phyloP scores from a whole-genome alignment of 2,888 invertebrate genomes.

The Chymomyza fuscimana region DNA sequence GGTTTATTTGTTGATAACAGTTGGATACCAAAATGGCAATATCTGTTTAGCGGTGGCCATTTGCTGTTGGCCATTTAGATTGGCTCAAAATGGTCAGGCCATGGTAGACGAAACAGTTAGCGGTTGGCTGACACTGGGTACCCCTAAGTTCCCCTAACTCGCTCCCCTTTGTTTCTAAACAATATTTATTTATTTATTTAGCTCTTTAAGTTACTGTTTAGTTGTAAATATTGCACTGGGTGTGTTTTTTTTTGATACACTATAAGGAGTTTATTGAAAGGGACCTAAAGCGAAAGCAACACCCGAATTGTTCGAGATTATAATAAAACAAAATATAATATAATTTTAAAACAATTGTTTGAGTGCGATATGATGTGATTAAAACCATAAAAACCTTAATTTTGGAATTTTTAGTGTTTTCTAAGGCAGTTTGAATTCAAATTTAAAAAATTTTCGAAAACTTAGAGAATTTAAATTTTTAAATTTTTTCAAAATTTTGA shows the following conservation, averaged over 20 bases:
- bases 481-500: no score
- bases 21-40: constrained; percentile 47
- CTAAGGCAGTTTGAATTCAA: no score
- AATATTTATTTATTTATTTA: not conserved
- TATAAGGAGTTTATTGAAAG: no score
- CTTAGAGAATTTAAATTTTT: no score
- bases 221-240: not conserved
- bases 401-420: no score
- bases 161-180: not conserved
- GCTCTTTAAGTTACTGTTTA: not conserved
- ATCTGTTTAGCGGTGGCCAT: constrained; percentile 13
- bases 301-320: no score
- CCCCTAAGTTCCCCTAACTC: not conserved
- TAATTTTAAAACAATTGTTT: no score
- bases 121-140: not conserved
- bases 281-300: no score
- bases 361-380: no score
- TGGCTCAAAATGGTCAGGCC: not conserved
- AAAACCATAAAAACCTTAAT: no score
- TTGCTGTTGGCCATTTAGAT: constrained; percentile 50
- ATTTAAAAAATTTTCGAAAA: no score
- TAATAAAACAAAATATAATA: no score
- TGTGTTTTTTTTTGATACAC: not conserved
- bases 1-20: constrained; percentile 59
- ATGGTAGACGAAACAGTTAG: not conserved